Conservation (phyloP, 2,888 invertebrate genomes). For the Dioctria linearis region DNA sequence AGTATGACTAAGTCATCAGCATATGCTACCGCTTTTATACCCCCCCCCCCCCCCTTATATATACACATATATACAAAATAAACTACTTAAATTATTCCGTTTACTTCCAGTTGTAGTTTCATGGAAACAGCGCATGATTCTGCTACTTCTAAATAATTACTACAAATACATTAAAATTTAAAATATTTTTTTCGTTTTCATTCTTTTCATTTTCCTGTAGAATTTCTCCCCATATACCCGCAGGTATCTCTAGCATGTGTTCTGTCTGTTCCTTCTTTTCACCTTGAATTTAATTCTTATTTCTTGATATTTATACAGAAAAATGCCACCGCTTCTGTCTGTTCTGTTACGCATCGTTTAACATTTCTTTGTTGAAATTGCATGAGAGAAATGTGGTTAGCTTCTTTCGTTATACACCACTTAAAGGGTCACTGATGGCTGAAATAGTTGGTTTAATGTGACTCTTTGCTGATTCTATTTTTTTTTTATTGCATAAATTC, state of each 20-base stretch:
- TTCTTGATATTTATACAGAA: constrained; percentile 4
- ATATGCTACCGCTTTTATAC: too few species aligned
- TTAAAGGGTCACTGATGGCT: constrained; percentile 18
- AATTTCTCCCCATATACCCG: too few species aligned
- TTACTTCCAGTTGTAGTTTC: too few species aligned
- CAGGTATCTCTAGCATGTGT: neutral
- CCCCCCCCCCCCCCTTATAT: too few species aligned
- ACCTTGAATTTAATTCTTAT: constrained; percentile 19
- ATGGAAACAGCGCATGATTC: too few species aligned
- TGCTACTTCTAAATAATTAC: too few species aligned
- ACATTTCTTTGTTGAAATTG: constrained; percentile 28
- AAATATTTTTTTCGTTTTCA: too few species aligned
- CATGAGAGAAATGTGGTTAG: neutral
- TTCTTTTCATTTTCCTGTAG: too few species aligned
- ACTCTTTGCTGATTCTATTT: constrained; percentile 6
- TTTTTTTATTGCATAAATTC: neutral
- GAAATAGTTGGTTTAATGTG: constrained; percentile 6
- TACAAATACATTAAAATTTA: too few species aligned
- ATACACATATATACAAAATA: too few species aligned
- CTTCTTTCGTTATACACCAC: constrained; percentile 12
- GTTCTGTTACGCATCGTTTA: constrained; percentile 24
- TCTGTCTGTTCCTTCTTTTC: neutral
- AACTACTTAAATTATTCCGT: too few species aligned
- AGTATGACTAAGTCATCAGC: too few species aligned
- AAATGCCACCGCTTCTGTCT: neutral